These are phyloP conservation scores for Episyrphus balteatus DNA, from an alignment of 1,140 invertebrate species.

Conservation along the genomic window DNA sequence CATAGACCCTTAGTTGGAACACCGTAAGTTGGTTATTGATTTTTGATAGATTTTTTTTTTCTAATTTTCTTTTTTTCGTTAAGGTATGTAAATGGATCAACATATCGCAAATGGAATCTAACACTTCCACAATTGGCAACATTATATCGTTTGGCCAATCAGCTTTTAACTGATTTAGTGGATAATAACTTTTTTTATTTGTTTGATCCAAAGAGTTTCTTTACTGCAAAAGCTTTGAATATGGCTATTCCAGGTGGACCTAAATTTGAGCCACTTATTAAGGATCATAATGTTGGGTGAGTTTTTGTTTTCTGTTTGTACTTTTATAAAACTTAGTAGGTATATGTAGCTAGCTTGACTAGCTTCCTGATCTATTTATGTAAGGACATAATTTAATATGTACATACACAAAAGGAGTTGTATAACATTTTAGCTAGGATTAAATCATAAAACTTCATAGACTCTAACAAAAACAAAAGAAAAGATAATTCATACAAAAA, in stretches of 20 bases:
- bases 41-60: background rate
- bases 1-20: conserved; percentile 91
- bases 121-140: conserved; percentile 94
- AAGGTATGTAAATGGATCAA: conserved; percentile 91
- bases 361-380: background rate
- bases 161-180: conserved; percentile 94
- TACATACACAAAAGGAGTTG: background rate
- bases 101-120: conserved; percentile 93
- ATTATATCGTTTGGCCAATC: conserved; percentile 93
- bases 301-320: conserved; percentile 10
- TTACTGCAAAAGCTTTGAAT: conserved; percentile 98
- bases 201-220: conserved; percentile 98
- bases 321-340: too few relatives aligned
- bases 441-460: too few relatives aligned
- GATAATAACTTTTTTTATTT: conserved; percentile 99
- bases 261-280: conserved; percentile 98
- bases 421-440: too few relatives aligned
- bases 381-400: too few relatives aligned
- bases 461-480: too few relatives aligned
- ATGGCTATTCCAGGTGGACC: conserved; percentile 99
- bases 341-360: conserved; percentile 1
- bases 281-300: conserved; percentile 89
- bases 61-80: background rate
- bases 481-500: too few relatives aligned
- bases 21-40: conserved; percentile 42